phyloP scores from a whole-genome alignment of 2,888 invertebrate species.

The Leptogaster cylindrica region DNA sequence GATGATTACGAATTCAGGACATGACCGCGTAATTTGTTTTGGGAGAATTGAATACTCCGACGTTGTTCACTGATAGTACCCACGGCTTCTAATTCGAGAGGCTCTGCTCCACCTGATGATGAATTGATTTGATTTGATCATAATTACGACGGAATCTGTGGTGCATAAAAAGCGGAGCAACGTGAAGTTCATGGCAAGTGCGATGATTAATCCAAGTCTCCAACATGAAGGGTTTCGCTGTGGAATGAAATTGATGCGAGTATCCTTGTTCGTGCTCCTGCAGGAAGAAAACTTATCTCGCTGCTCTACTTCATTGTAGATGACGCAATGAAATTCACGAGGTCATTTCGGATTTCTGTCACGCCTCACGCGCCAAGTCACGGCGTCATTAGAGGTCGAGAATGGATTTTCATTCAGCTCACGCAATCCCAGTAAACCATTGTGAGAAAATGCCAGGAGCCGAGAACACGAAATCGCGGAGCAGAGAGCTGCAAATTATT shows the following conservation, averaged over 20 bases:
- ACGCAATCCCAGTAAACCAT: not conserved
- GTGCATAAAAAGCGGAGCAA: slow-evolving; percentile 22
- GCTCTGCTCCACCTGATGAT: slow-evolving; percentile 26
- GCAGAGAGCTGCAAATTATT: not conserved
- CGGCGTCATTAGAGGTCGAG: slow-evolving; percentile 19
- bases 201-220: not conserved
- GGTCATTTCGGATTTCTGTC: slow-evolving; percentile 1
- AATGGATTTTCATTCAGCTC: not conserved
- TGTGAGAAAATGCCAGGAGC: not conserved
- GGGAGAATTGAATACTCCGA: slow-evolving; percentile 22
- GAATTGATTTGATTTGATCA: slow-evolving; percentile 37
- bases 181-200: slow-evolving; percentile 25
- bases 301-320: not conserved
- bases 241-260: not conserved
- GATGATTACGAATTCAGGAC: slow-evolving; percentile 31
- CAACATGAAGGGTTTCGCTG: not conserved
- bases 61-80: slow-evolving; percentile 6
- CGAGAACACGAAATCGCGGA: not conserved
- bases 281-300: not conserved
- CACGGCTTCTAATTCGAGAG: slow-evolving; percentile 9
- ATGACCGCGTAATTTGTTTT: slow-evolving; percentile 36
- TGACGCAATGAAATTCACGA: slow-evolving; percentile 24
- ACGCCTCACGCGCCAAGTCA: slow-evolving; percentile 28
- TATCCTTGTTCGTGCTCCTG: not conserved
- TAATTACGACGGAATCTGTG: slow-evolving; percentile 23